Evolutionary conservation across 2,113 vertebrate species (phyloP).

Genomic region (Acrocephalus arundinaceus): DNA sequence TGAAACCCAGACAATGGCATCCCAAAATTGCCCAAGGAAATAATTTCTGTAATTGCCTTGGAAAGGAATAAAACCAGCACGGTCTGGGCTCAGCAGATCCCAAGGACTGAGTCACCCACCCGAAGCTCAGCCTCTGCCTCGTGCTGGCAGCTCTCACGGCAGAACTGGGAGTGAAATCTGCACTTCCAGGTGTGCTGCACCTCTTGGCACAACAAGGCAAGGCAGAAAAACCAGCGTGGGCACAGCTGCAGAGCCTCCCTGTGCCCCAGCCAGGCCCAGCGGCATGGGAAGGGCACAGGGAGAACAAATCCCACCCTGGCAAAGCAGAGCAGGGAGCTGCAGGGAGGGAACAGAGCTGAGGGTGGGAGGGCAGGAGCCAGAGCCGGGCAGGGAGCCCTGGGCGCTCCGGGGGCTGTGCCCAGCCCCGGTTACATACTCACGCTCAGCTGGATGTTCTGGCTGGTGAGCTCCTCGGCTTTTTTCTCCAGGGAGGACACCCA

Average conservation of each 20-base stretch:
- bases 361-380: not conserved
- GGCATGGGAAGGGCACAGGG: not conserved
- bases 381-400: no score
- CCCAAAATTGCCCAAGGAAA: not conserved
- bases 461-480: constrained; percentile 93
- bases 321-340: not conserved
- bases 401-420: no score
- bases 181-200: not conserved
- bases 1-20: not conserved
- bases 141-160: not conserved
- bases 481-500: constrained; percentile 96
- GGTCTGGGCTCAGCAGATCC: not conserved
- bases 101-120: accelerated
- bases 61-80: not conserved
- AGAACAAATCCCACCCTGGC: no score
- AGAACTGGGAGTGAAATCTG: not conserved
- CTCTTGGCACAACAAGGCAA: not conserved
- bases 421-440: constrained; percentile 73
- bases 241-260: not conserved
- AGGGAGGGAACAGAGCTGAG: not conserved
- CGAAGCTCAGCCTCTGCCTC: not conserved
- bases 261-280: not conserved
- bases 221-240: not conserved
- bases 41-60: not conserved
- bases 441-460: constrained; percentile 92